These are phyloP conservation scores for Spilosoma lubricipeda DNA, from an alignment of 2,888 invertebrate genomes.

Conservation along the genomic window DNA sequence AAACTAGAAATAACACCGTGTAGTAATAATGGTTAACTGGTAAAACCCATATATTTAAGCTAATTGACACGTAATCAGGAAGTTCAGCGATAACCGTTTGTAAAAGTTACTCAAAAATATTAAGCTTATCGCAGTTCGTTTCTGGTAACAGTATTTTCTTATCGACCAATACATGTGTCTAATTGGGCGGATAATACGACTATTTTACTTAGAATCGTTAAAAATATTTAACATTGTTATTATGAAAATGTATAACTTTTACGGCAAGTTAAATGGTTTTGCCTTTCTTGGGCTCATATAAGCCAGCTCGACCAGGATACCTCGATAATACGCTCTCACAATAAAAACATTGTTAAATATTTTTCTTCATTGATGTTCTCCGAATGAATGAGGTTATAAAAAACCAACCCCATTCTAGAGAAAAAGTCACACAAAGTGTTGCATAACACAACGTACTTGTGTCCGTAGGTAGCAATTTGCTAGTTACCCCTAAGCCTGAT, in stretches of 20 bases:
- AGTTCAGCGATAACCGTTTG: slow-evolving; percentile 1
- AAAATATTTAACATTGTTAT: background rate
- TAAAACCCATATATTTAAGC: background rate
- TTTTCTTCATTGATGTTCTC: no score
- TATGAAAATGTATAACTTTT: no score
- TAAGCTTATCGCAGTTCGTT: background rate
- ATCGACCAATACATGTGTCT: background rate
- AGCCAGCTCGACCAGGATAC: no score
- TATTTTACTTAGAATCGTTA: background rate
- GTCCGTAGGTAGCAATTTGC: no score
- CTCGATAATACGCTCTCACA: no score
- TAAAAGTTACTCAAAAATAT: background rate
- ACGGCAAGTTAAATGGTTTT: no score
- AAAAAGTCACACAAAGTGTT: no score
- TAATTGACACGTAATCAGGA: background rate
- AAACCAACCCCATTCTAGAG: background rate
- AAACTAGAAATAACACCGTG: background rate
- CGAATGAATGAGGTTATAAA: no score
- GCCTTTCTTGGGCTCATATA: no score
- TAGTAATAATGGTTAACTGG: slow-evolving; percentile 1
- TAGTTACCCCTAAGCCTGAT: no score
- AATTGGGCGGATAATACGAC: background rate
- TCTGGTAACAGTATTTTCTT: slow-evolving; percentile 6
- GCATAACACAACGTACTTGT: no score
- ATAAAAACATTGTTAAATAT: no score